Percentiles rank a stretch among this genome's conserved stretches.
These are phyloP conservation scores for Dipodomys ordii DNA, from an alignment of 2,113 vertebrate species.

Conservation along the genomic window DNA sequence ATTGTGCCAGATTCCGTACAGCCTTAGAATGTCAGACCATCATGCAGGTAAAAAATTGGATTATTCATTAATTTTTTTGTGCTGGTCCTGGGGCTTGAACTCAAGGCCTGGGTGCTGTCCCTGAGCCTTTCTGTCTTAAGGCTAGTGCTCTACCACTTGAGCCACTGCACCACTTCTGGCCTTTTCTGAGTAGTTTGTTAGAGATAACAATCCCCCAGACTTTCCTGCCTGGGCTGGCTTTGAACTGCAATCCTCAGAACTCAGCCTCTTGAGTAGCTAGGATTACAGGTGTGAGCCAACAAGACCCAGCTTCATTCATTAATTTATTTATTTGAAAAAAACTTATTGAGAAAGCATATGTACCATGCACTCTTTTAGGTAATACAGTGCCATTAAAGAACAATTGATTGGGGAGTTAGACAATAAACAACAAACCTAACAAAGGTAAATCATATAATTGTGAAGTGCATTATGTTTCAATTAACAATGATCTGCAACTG, in stretches of 20 bases:
- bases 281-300: too few relatives aligned
- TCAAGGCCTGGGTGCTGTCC: too few relatives aligned
- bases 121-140: too few relatives aligned
- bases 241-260: too few relatives aligned
- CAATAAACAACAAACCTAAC: slow-evolving; percentile 49
- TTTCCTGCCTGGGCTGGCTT: too few relatives aligned
- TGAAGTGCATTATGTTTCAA: neutral
- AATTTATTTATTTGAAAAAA: slow-evolving; percentile 47
- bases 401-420: neutral
- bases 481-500: neutral
- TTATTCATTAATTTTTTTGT: neutral
- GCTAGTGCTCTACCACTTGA: too few relatives aligned
- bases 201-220: too few relatives aligned
- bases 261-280: too few relatives aligned
- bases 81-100: too few relatives aligned
- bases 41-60: neutral
- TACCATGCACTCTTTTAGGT: slow-evolving; percentile 49
- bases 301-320: too few relatives aligned
- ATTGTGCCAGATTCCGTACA: neutral
- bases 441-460: slow-evolving; percentile 11
- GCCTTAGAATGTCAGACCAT: slow-evolving; percentile 41
- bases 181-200: too few relatives aligned
- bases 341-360: slow-evolving; percentile 42
- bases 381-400: neutral
- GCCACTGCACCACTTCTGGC: too few relatives aligned